Conservation (phyloP, 2,888 invertebrate species). For the Agrotis segetum region DNA sequence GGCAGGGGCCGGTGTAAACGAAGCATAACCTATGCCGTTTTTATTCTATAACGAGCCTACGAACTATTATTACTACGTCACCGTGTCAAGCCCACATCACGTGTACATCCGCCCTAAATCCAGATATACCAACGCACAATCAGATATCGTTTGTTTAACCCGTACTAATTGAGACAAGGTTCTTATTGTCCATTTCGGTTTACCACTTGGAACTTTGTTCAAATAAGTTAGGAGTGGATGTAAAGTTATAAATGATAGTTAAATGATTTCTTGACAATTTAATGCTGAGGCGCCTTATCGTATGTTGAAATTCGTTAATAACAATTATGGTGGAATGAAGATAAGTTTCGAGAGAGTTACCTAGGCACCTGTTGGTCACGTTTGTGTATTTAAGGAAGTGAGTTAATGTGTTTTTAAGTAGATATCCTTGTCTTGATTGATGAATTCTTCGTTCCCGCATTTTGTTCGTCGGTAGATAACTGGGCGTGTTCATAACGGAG, state of each 20-base stretch:
- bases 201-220: constrained; percentile 70
- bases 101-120: constrained; percentile 86
- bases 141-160: constrained; percentile 81
- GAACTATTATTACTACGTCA: constrained; percentile 89
- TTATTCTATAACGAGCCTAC: constrained; percentile 87
- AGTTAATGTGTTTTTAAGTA: constrained; percentile 88
- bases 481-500: constrained; percentile 75
- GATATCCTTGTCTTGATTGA: constrained; percentile 88
- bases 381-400: constrained; percentile 76
- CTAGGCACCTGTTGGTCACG: constrained; percentile 71
- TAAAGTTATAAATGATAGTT: constrained; percentile 83
- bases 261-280: constrained; percentile 88
- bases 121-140: constrained; percentile 79
- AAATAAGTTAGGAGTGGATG: constrained; percentile 63
- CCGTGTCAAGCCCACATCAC: constrained; percentile 88
- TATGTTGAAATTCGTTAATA: constrained; percentile 79
- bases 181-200: constrained; percentile 64
- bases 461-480: constrained; percentile 78
- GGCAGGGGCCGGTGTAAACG: constrained; percentile 81
- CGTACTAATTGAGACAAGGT: constrained; percentile 74
- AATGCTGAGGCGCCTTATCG: constrained; percentile 82
- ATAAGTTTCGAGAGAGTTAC: constrained; percentile 70
- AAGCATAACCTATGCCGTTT: constrained; percentile 87
- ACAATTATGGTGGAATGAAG: constrained; percentile 80
- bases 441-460: constrained; percentile 79